Conservation (phyloP, 2,113 vertebrate species). For the Odontesthes bonariensis region DNA sequence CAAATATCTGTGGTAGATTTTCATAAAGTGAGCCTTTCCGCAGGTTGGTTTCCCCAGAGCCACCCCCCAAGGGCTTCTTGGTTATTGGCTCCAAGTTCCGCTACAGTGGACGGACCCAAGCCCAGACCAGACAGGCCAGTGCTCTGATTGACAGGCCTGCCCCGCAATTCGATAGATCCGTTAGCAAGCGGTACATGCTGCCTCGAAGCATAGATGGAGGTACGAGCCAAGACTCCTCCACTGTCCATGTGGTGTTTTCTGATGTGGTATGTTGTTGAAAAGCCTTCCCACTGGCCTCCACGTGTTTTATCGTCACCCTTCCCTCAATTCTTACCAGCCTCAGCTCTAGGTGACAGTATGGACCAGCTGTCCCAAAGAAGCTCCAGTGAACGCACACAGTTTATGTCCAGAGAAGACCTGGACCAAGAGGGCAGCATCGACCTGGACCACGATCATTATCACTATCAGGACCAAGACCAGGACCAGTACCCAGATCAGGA, state of each 20-base stretch:
- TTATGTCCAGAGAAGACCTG: slow-evolving; percentile 82
- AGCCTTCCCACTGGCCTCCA: slow-evolving; percentile 3
- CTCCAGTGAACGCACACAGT: slow-evolving; percentile 79
- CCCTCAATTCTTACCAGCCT: slow-evolving; percentile 81
- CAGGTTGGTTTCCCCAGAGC: slow-evolving; percentile 97
- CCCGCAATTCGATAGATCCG: slow-evolving; percentile 95
- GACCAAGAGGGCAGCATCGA: slow-evolving; percentile 80
- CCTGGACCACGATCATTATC: slow-evolving; percentile 75
- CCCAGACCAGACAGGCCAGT: slow-evolving; percentile 96
- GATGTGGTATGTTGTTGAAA: neutral
- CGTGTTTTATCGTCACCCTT: neutral
- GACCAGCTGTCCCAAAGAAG: slow-evolving; percentile 84
- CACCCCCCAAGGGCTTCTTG: slow-evolving; percentile 96
- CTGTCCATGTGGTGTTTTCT: neutral
- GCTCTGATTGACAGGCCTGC: slow-evolving; percentile 96
- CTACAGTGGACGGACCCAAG: slow-evolving; percentile 97
- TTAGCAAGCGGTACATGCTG: slow-evolving; percentile 97
- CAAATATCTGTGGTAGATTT: neutral
- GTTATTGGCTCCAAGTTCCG: slow-evolving; percentile 99
- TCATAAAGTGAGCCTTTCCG: slow-evolving; percentile 14
- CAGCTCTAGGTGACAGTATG: slow-evolving; percentile 91
- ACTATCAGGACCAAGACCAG: slow-evolving; percentile 85
- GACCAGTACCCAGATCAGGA: slow-evolving; percentile 77
- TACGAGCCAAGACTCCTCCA: slow-evolving; percentile 63
- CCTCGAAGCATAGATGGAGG: slow-evolving; percentile 97